Percentiles rank a stretch among this genome's conserved stretches.
Conservation (phyloP, 53 echinoderm and acorn worm species). For the Luidia sarsii region DNA sequence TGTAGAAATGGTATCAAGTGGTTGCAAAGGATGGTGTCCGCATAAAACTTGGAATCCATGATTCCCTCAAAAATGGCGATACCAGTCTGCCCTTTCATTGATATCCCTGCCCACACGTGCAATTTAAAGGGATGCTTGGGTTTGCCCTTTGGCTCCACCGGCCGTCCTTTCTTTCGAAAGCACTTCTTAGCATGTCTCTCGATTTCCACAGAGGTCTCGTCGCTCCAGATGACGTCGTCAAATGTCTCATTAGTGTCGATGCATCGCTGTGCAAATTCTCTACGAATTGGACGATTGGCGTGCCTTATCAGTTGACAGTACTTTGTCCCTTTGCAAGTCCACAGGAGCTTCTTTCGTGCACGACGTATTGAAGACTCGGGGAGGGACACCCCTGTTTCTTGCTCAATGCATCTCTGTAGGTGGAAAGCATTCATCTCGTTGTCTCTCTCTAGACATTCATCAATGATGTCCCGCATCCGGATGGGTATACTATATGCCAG, state of each 20-base stretch:
- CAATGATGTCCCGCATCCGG: background rate
- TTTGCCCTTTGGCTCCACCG: too few relatives aligned
- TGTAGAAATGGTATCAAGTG: conserved; percentile 16
- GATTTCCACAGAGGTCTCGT: conserved; percentile 45
- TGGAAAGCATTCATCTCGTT: background rate
- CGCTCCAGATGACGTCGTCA: conserved; percentile 42
- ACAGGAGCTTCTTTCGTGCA: conserved; percentile 25
- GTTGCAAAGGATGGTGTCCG: conserved; percentile 7
- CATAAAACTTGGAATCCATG: conserved; percentile 34
- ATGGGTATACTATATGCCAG: too few relatives aligned
- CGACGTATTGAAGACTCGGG: background rate
- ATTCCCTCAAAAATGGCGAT: conserved; percentile 62
- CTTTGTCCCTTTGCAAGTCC: conserved; percentile 27
- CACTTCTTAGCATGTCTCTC: conserved; percentile 52
- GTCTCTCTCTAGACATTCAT: background rate
- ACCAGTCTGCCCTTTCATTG: too few relatives aligned
- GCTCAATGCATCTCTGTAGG: background rate
- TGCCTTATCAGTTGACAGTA: conserved; percentile 46
- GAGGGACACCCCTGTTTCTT: background rate
- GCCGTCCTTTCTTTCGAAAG: too few relatives aligned
- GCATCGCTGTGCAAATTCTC: conserved; percentile 16
- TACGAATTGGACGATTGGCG: conserved; percentile 25
- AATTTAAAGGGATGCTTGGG: too few relatives aligned
- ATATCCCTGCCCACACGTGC: too few relatives aligned
- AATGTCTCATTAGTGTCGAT: conserved; percentile 15